These are phyloP conservation scores for Zelleria hepariella DNA, from an alignment of 2,888 invertebrate species.

Conservation along the genomic window DNA sequence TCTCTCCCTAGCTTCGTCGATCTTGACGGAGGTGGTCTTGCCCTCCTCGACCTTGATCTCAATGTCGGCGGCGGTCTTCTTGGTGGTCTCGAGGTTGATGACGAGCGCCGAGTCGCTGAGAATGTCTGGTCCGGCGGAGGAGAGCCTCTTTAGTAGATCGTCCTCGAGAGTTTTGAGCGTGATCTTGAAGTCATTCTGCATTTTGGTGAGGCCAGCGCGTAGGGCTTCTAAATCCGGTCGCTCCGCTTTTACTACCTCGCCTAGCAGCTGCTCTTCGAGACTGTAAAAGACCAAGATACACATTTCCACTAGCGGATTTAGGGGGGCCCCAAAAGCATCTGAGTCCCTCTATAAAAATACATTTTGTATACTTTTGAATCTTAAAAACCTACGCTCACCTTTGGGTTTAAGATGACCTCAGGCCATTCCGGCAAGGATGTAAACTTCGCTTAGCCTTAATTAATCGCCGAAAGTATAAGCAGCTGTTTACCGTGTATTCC, in stretches of 20 bases:
- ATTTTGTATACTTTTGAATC: too few species aligned
- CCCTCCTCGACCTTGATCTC: conserved; percentile 90
- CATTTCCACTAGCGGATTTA: too few species aligned
- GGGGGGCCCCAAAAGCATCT: too few species aligned
- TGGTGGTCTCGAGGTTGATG: conserved; percentile 93
- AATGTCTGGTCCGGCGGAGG: conserved; percentile 93
- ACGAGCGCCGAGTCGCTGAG: conserved; percentile 92
- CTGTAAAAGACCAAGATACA: conserved; percentile 36
- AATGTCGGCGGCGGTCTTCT: conserved; percentile 92
- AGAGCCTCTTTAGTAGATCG: conserved; percentile 86
- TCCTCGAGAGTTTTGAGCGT: conserved; percentile 93
- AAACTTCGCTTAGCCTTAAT: too few species aligned
- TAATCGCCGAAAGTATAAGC: too few species aligned
- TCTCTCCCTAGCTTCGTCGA: conserved; percentile 91
- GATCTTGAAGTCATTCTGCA: conserved; percentile 96
- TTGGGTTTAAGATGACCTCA: too few species aligned
- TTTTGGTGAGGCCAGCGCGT: conserved; percentile 87
- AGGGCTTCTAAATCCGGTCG: conserved; percentile 90
- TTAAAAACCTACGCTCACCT: too few species aligned
- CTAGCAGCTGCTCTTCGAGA: conserved; percentile 92
- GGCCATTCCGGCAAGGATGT: too few species aligned
- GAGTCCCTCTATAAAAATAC: too few species aligned
- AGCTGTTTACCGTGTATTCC: too few species aligned
- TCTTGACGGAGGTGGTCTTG: conserved; percentile 86
- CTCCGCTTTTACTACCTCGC: conserved; percentile 94